Percentiles rank a stretch among this genome's conserved stretches.
phyloP scores from a whole-genome alignment of 2,113 vertebrate species.

The Leptosomus discolor region DNA sequence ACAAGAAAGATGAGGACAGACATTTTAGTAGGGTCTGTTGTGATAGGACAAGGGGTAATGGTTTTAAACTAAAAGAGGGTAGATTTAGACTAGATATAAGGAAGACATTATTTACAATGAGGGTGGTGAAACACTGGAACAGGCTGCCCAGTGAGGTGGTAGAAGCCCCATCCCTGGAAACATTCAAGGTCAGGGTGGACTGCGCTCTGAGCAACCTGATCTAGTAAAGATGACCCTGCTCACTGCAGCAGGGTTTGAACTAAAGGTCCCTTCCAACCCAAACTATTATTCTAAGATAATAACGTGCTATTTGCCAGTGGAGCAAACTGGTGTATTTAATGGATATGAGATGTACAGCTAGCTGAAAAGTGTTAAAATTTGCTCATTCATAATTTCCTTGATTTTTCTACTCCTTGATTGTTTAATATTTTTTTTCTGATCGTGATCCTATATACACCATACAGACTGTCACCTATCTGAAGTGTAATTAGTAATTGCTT shows the following conservation, averaged over 20 bases:
- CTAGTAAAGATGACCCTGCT: background rate
- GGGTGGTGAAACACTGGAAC: background rate
- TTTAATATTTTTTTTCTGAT: background rate
- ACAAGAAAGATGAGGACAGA: background rate
- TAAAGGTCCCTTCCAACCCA: background rate
- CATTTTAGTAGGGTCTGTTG: background rate
- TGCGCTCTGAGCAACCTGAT: background rate
- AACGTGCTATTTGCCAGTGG: background rate
- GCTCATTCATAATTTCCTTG: background rate
- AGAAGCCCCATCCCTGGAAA: background rate
- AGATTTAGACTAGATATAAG: background rate
- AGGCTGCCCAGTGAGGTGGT: background rate
- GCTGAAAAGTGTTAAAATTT: background rate
- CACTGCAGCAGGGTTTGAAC: background rate
- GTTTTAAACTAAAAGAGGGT: background rate
- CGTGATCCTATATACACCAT: background rate
- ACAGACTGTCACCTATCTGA: background rate
- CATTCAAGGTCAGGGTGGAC: background rate
- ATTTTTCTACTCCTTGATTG: background rate
- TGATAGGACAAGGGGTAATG: background rate
- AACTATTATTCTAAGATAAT: background rate
- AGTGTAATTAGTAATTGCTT: background rate
- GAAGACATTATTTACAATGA: background rate
- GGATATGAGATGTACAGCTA: background rate
- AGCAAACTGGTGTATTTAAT: background rate